These are phyloP conservation scores for Loxodonta africana DNA, from an alignment of 2,113 vertebrate species.

Conservation along the genomic window DNA sequence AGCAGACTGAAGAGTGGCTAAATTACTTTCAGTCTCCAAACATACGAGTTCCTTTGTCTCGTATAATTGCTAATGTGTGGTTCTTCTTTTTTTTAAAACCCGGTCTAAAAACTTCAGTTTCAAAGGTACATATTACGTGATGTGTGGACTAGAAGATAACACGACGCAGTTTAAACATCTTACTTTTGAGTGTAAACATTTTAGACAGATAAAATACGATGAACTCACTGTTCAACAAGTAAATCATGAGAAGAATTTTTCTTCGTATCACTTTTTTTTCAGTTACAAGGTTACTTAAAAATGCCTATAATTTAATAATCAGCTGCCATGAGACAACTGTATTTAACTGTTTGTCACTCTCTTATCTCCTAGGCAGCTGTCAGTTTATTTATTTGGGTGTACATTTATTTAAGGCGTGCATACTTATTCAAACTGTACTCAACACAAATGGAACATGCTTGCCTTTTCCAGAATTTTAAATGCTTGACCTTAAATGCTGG, in stretches of 20 bases:
- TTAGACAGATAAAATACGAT: conserved; percentile 55
- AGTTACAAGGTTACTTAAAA: conserved; percentile 69
- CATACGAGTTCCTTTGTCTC: neutral
- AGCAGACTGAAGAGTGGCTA: neutral
- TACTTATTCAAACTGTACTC: conserved; percentile 55
- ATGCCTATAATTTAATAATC: conserved; percentile 75
- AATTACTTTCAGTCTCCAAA: neutral
- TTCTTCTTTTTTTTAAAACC: conserved; percentile 42
- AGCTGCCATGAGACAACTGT: conserved; percentile 68
- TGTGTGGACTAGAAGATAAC: conserved; percentile 55
- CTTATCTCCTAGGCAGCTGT: conserved; percentile 31
- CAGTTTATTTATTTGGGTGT: conserved; percentile 21
- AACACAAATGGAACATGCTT: neutral
- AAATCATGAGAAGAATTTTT: conserved; percentile 74
- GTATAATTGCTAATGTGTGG: conserved; percentile 7
- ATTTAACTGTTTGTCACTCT: conserved; percentile 55
- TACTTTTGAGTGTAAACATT: conserved; percentile 71
- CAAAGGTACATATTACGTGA: conserved; percentile 44
- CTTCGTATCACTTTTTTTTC: conserved; percentile 58
- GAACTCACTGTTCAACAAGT: conserved; percentile 51
- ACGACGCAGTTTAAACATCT: conserved; percentile 65
- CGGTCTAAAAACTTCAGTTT: conserved; percentile 43
- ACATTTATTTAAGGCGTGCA: conserved; percentile 32
- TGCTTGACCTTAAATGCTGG: neutral
- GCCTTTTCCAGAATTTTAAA: conserved; percentile 62